Conservation (phyloP, 1,140 invertebrate genomes). For the Cherax destructor region DNA sequence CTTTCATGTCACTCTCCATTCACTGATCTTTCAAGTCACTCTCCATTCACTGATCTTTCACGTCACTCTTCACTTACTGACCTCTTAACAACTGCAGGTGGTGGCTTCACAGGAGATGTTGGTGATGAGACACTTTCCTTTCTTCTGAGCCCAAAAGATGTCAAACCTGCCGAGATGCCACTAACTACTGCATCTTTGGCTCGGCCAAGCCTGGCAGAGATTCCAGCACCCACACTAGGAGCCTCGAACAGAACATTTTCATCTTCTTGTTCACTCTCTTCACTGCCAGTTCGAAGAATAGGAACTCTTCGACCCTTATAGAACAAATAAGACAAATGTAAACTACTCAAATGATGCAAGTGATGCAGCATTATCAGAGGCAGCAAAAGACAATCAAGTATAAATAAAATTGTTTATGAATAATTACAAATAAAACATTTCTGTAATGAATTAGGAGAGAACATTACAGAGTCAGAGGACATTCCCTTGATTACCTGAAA, state of each 20-base stretch:
- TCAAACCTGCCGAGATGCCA: conserved; percentile 54
- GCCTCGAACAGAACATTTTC: conserved; percentile 57
- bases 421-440: too few species aligned
- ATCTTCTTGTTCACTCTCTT: conserved; percentile 59
- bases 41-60: too few species aligned
- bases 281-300: conserved; percentile 59
- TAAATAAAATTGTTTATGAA: not conserved
- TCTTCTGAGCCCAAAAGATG: conserved; percentile 48
- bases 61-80: not conserved
- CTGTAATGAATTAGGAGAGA: too few species aligned
- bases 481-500: too few species aligned
- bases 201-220: conserved; percentile 56
- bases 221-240: conserved; percentile 44
- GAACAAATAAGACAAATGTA: not conserved
- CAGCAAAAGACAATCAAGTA: too few species aligned
- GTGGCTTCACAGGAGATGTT: conserved; percentile 34
- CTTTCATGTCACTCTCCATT: too few species aligned
- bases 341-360: too few species aligned
- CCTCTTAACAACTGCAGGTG: conserved; percentile 30
- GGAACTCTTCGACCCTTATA: conserved; percentile 52
- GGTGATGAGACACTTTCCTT: conserved; percentile 54
- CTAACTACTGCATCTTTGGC: conserved; percentile 60
- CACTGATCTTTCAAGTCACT: too few species aligned
- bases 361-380: not conserved
- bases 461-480: too few species aligned